Evolutionary conservation across 2,797 vertebrate genomes (phyloP).

Genomic region (Fistularia commersonii): DNA sequence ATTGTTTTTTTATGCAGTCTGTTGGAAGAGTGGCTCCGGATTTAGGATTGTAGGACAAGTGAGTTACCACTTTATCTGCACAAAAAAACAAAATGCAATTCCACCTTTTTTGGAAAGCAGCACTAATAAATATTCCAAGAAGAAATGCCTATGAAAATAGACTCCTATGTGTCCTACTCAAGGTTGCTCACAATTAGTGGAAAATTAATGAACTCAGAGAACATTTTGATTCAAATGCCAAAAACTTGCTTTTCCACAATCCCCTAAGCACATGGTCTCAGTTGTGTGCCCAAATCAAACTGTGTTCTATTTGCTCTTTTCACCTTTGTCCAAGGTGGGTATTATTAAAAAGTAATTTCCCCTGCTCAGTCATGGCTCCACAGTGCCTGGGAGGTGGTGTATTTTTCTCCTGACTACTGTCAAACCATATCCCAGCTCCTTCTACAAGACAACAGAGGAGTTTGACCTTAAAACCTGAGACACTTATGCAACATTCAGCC

Average conservation of each 20-base stretch:
- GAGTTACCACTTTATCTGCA: too few species aligned
- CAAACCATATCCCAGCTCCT: conserved; percentile 36
- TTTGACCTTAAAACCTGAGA: conserved; percentile 41
- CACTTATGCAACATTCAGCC: conserved; percentile 19
- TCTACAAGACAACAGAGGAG: conserved; percentile 26
- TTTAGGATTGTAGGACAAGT: too few species aligned
- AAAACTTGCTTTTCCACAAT: conserved; percentile 2
- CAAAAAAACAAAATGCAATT: too few species aligned
- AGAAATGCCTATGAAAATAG: too few species aligned
- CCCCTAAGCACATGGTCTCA: conserved; percentile 28
- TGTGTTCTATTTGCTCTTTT: conserved; percentile 23
- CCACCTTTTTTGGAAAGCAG: too few species aligned
- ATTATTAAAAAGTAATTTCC: conserved; percentile 60
- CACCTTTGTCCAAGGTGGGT: conserved; percentile 40
- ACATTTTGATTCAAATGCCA: conserved; percentile 1
- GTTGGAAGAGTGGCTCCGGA: too few species aligned
- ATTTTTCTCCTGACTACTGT: conserved; percentile 35
- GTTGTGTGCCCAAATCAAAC: conserved; percentile 41
- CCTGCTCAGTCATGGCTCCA: conserved; percentile 48
- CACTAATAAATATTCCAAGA: too few species aligned
- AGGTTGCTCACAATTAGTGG: too few species aligned
- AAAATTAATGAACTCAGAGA: not conserved
- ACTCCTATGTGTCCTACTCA: too few species aligned
- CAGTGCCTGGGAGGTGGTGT: conserved; percentile 28
- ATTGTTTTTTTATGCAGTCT: too few species aligned